These are phyloP conservation scores for Timema cristinae DNA, from an alignment of 2,888 invertebrate genomes.

Conservation along the genomic window DNA sequence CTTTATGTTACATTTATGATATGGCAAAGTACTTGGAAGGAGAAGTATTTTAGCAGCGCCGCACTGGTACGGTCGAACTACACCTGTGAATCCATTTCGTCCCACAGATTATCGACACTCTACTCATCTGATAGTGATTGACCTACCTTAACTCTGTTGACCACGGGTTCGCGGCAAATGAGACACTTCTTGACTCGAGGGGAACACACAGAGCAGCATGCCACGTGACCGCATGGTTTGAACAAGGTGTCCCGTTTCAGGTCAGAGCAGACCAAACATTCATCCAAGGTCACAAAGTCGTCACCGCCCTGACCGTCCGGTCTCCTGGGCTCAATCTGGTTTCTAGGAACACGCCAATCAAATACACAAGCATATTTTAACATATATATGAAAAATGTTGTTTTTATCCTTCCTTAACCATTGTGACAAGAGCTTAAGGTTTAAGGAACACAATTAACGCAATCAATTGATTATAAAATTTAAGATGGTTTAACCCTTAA, in stretches of 20 bases:
- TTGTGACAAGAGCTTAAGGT: no score
- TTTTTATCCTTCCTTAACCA: no score
- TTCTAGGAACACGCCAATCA: conserved; percentile 28
- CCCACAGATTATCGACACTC: no score
- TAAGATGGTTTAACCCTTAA: no score
- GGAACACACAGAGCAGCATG: conserved; percentile 89
- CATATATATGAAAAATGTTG: no score
- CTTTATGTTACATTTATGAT: no score
- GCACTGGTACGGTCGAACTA: no score
- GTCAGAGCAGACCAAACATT: conserved; percentile 94
- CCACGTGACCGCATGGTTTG: conserved; percentile 88
- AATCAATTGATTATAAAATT: no score
- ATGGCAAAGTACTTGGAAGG: no score
- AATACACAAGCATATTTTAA: background rate
- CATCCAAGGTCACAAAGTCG: conserved; percentile 62
- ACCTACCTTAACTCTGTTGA: conserved; percentile 67
- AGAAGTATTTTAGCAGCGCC: no score
- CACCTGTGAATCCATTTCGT: no score
- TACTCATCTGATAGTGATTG: background rate
- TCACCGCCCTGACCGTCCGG: conserved; percentile 33
- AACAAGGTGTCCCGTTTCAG: conserved; percentile 87
- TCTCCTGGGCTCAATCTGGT: conserved; percentile 37
- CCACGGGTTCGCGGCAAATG: conserved; percentile 82
- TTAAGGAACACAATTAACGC: no score
- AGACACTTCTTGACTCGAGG: conserved; percentile 90